Evolutionary conservation across 2,797 vertebrate species (phyloP).

Genomic region (Rhinella marina): DNA sequence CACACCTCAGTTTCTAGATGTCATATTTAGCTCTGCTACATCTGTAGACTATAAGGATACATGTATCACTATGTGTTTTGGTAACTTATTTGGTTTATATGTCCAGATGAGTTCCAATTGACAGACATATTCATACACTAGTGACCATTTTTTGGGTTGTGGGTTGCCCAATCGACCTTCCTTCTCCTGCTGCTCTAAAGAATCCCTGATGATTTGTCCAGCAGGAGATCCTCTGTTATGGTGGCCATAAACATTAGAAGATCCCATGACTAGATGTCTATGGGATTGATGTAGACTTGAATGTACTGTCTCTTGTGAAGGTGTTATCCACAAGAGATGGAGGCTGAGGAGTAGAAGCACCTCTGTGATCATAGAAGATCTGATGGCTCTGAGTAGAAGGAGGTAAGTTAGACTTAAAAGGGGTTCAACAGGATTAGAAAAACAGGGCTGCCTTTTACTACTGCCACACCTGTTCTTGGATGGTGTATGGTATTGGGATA

Average conservation of each 20-base stretch:
- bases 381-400: neutral
- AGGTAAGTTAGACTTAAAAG: neutral
- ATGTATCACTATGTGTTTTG: neutral
- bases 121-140: no score
- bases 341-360: neutral
- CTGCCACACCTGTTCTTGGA: neutral
- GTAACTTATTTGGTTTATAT: neutral
- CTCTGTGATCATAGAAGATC: neutral
- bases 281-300: neutral
- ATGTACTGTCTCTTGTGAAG: neutral
- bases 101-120: no score
- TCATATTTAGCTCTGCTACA: no score
- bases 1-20: no score
- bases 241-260: neutral
- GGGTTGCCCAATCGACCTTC: no score
- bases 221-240: neutral
- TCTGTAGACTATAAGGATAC: no score
- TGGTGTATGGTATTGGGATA: neutral
- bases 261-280: neutral
- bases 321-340: neutral
- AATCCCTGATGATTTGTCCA: neutral
- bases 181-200: no score
- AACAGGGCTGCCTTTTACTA: neutral
- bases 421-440: neutral
- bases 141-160: no score